Base-by-base conservation (phyloP, 2,797 vertebrate species). In the Siniperca undulata region DNA sequence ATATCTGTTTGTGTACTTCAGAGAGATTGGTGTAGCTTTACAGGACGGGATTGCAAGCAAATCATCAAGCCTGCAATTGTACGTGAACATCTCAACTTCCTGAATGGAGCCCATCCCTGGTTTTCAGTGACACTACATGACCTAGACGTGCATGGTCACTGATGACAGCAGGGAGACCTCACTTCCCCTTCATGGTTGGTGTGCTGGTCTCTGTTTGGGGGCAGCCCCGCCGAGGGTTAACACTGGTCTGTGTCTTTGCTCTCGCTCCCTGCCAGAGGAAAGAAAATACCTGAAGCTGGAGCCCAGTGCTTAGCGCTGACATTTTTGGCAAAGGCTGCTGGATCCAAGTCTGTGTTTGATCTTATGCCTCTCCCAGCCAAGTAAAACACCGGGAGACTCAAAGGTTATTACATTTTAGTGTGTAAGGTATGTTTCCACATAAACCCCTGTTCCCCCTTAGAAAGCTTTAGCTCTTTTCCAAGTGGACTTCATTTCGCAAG, bases 401-500 rank as follows among this genome's bases (percentile, higher is more conserved):
- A 95, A 93, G 93, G 95, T 95, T 95, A 95, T 96, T 95, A 95
- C 92, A 91, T 95, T 95, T 95, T 93, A 95, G 91, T 95, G 94
- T 90, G 88, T 94, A 94, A 95, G 95, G 94, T 95, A 95, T 94
- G 94, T 96, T 95, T 95, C 95, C 95, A 94, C 91, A 95, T 93
- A 94, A 95, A 91, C 86, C 93, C 88, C 91, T 85, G 92, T 94
- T 94, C 89, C 88, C 88, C 91, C 89, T 87, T 87, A 92, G 91
- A 94, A 93, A 88, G 88, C 86, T 89, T 85, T 92, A 80, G 83
- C 90, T 90, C 91, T 88, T 90, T 91, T 94, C 92, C 92, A 94
- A 94, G 90, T 86, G 89, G 91, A 93, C 93, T 95, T 95, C 78
- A 91, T 93, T 95, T 94, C 78, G 74, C 89, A 91, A 93, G 76